Percentiles rank a stretch among this genome's conserved stretches.
phyloP scores from a whole-genome alignment of 2,797 vertebrate species.

The Pygocentrus nattereri region DNA sequence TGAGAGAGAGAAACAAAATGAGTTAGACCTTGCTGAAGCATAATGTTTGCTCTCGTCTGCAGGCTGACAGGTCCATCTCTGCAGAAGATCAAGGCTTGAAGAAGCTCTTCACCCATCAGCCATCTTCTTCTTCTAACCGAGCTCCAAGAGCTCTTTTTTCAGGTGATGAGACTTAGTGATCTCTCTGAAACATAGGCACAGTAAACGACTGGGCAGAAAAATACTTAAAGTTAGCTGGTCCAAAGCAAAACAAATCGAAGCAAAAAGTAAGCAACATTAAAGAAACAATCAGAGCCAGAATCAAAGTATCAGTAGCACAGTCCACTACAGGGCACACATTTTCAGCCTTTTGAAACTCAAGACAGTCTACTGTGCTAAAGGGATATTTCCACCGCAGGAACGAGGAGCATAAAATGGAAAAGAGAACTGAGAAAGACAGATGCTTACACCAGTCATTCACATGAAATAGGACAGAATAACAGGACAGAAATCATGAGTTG shows the following conservation, averaged over 20 bases:
- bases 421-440: no score
- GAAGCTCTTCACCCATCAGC: neutral
- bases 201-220: neutral
- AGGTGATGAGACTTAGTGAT: neutral
- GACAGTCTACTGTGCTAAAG: no score
- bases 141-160: constrained; percentile 8
- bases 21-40: constrained; percentile 40
- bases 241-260: neutral
- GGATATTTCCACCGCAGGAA: no score
- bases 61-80: constrained; percentile 30
- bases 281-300: neutral
- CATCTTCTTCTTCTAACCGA: constrained; percentile 16
- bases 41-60: neutral
- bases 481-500: neutral
- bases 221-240: neutral
- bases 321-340: no score
- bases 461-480: neutral
- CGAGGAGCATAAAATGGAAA: no score
- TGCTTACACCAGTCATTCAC: no score
- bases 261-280: neutral
- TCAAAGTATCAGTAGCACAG: neutral
- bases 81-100: constrained; percentile 22
- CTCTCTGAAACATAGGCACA: neutral
- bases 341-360: no score
- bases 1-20: neutral